A percentile compares a stretch with the other conserved stretches of the same genome.
Evolutionary conservation across 2,113 vertebrate genomes (phyloP).

Genomic region (Tor tambroides): DNA sequence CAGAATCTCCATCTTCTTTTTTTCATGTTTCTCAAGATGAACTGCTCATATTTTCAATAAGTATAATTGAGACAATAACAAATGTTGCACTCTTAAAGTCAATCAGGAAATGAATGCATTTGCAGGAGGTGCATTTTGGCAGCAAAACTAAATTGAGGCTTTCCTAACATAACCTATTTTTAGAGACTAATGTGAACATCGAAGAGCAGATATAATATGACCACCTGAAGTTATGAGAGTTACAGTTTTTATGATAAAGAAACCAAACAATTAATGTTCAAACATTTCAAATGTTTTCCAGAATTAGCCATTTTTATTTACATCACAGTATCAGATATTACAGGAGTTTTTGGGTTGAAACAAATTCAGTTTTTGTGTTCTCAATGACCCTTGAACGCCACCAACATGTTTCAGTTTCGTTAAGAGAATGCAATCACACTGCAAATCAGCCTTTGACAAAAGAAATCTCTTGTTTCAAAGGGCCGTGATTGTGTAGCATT

Average conservation of each 20-base stretch:
- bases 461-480: background rate
- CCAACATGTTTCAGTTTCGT: background rate
- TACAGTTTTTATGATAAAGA: background rate
- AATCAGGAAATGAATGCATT: background rate
- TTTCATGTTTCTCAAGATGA: conserved; percentile 9
- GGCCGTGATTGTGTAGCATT: conserved; percentile 7
- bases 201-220: background rate
- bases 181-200: background rate
- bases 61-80: conserved; percentile 1
- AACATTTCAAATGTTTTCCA: background rate
- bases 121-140: background rate
- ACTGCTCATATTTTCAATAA: conserved; percentile 19
- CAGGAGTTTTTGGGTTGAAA: background rate
- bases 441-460: conserved; percentile 12
- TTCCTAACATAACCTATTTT: too few species aligned
- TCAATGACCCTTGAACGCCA: background rate
- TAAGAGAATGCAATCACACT: conserved; percentile 21
- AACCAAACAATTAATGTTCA: background rate
- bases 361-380: background rate
- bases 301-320: background rate
- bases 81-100: too few species aligned
- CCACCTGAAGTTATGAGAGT: background rate
- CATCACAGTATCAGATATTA: background rate
- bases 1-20: background rate
- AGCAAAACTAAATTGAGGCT: background rate